Conservation (phyloP, 92 coral and sea anemone species). For the Muricea muricata region DNA sequence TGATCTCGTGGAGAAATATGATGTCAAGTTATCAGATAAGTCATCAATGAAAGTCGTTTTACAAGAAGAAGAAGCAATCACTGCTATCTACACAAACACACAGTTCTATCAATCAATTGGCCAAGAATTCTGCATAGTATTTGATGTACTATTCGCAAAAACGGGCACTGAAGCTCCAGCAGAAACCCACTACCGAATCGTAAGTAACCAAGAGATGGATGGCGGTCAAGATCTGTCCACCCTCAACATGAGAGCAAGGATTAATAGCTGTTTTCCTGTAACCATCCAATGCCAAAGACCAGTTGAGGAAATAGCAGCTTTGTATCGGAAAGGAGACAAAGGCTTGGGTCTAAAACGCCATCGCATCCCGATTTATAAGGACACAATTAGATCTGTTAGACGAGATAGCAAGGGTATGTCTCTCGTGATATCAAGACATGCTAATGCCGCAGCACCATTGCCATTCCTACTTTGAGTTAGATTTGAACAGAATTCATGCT, state of each 20-base stretch:
- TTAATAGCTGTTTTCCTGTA: background rate
- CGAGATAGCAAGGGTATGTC: background rate
- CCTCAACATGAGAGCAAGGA: conserved; percentile 3
- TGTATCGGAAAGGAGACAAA: conserved; percentile 6
- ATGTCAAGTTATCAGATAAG: background rate
- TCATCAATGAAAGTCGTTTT: conserved; percentile 29
- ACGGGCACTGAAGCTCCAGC: conserved; percentile 8
- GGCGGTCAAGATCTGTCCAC: conserved; percentile 4
- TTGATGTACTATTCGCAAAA: background rate
- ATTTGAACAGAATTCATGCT: background rate
- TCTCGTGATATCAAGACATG: background rate
- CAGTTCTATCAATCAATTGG: conserved; percentile 17
- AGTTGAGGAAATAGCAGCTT: background rate
- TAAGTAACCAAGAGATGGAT: conserved; percentile 14
- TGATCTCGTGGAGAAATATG: background rate
- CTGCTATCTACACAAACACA: conserved; percentile 11
- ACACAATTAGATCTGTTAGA: background rate
- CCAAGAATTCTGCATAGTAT: conserved; percentile 20
- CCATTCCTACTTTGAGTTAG: conserved; percentile 14
- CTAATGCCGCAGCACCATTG: conserved; percentile 11
- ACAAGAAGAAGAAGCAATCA: conserved; percentile 27
- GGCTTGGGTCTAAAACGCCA: background rate
- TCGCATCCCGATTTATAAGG: background rate
- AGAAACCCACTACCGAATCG: conserved; percentile 8
- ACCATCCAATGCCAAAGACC: conserved; percentile 10